Evolutionary conservation across 1,140 invertebrate species (phyloP), one percentile per base, ranked within the genome.

Genomic region (Camponotus vicinus): DNA sequence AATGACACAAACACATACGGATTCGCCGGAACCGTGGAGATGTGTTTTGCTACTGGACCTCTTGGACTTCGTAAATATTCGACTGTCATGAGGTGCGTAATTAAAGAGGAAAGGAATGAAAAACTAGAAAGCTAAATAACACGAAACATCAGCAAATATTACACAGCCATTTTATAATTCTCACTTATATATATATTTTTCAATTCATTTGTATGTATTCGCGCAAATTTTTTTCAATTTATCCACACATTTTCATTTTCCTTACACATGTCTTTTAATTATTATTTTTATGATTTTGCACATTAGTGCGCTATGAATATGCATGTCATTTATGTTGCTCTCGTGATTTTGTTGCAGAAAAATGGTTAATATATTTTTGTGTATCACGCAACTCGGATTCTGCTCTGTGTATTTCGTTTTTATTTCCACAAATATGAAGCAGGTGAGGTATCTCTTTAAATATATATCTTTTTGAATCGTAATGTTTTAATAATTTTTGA

Each of bases 391-490:
- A 95, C 95, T 99, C 86, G 98, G 98, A 88, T 99, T 99, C 95
- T 99, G 98, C 94, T 98, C 98, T 95, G 98, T 99, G 32, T 99
- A 99, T 95, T 97, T 98, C 92, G 97, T 99, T 49, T 99, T 99
- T 95, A 97, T 99, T 89, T 97, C 98, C 32, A 97, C 97, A 63
- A 99, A 98, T 93, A 93, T 98, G 86, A 96, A 97, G 93, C 96
- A 97, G 96, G 97, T 98, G 94, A 95, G 92, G 69, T 15, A 40
- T 40, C 13, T 4, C n/a, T 49, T 8, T 15, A 57, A 27, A 15
- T 86, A 2, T 15, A 45, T 21, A 34, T 34, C 3, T 70, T 21
- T 80, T 70, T 2, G 4, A 11, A 27, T 57, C 67, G n/a, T 57
- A 55, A 69, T 3, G 40, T 9, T 75, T 82, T 11, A 13, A 13